Evolutionary conservation across 1,140 invertebrate genomes (phyloP).

Genomic region (Schlechtendalia chinensis): DNA sequence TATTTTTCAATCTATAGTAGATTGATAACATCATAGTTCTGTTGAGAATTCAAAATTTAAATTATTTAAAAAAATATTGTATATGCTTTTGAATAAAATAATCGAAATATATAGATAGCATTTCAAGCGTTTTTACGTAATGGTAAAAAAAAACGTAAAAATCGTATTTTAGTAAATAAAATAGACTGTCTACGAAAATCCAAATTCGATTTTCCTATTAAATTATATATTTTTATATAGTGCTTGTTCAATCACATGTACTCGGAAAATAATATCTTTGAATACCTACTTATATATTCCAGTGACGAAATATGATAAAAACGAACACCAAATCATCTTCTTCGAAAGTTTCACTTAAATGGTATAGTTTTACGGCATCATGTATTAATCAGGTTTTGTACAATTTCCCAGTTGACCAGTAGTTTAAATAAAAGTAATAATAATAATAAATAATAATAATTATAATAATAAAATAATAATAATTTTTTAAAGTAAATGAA

Average conservation of each 20-base stretch:
- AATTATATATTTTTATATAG: not conserved
- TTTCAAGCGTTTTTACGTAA: too few relatives aligned
- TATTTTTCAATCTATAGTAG: too few relatives aligned
- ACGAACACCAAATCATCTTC: not conserved
- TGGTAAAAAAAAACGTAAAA: too few relatives aligned
- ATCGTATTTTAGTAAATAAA: not conserved
- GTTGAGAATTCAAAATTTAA: too few relatives aligned
- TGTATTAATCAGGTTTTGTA: constrained; percentile 17
- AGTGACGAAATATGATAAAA: not conserved
- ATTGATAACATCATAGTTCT: too few relatives aligned
- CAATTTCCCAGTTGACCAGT: not conserved
- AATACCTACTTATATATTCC: not conserved
- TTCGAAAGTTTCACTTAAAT: not conserved
- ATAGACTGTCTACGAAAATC: not conserved
- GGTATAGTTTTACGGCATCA: not conserved
- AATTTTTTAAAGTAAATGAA: not conserved
- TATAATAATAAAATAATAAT: constrained; percentile 20
- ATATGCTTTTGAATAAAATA: too few relatives aligned
- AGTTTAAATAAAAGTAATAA: too few relatives aligned
- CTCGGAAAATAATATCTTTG: not conserved
- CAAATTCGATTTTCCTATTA: not conserved
- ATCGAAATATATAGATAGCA: too few relatives aligned
- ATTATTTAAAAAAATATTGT: too few relatives aligned
- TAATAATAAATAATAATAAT: not conserved
- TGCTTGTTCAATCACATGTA: not conserved